Evolutionary conservation across 2,113 vertebrate species (phyloP).

Genomic region (Tursiops truncatus): DNA sequence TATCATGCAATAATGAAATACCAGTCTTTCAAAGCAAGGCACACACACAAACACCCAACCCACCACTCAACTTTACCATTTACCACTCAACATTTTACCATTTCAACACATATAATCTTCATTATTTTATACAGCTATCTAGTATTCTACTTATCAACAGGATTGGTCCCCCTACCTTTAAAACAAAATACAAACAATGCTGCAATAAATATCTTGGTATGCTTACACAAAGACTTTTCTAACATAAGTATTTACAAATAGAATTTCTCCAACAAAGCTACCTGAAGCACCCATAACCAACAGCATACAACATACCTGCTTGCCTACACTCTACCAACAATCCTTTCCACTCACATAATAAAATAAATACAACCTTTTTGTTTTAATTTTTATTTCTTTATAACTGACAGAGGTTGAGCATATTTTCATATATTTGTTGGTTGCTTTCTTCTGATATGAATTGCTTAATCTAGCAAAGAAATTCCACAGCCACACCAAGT

Average conservation of each 20-base stretch:
- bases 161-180: background rate
- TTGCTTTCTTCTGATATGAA: background rate
- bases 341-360: background rate
- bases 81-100: background rate
- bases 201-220: background rate
- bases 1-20: background rate
- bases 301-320: background rate
- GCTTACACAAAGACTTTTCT: background rate
- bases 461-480: background rate
- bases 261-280: constrained; percentile 38
- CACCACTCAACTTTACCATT: background rate
- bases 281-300: background rate
- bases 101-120: background rate
- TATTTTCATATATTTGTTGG: background rate
- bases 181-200: background rate
- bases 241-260: constrained; percentile 4
- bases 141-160: background rate
- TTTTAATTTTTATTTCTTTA: background rate
- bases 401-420: background rate
- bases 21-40: background rate
- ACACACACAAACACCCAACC: background rate
- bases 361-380: background rate
- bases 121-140: background rate
- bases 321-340: background rate
- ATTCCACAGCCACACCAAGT: background rate